These are phyloP conservation scores for Lepilemur septentrionalis DNA, from an alignment of 2,797 vertebrate species.

Conservation along the genomic window DNA sequence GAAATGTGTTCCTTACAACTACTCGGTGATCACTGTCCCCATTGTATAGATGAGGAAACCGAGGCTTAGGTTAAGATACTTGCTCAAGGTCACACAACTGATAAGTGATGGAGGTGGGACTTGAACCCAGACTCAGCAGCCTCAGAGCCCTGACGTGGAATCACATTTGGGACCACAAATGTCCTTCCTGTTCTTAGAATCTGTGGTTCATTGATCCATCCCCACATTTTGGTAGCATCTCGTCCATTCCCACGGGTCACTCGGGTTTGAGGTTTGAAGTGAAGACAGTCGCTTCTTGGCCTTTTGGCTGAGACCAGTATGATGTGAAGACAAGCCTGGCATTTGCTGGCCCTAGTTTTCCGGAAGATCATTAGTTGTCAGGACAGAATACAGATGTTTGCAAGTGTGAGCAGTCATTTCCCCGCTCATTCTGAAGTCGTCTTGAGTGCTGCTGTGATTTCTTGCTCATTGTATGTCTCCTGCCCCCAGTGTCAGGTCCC, in stretches of 20 bases:
- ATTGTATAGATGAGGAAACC: neutral
- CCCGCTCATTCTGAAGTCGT: neutral
- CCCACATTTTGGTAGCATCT: neutral
- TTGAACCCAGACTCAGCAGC: neutral
- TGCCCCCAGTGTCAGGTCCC: fast-evolving
- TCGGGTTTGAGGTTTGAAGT: neutral
- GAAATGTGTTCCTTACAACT: neutral
- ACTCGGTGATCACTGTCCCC: neutral
- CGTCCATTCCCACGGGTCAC: neutral
- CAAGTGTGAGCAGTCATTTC: neutral
- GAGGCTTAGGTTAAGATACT: neutral
- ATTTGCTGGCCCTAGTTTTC: neutral
- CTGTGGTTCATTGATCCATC: neutral
- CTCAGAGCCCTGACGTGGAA: neutral
- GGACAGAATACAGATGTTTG: neutral
- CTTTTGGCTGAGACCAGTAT: neutral
- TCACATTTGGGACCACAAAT: neutral
- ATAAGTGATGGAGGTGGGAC: neutral
- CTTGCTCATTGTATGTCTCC: neutral
- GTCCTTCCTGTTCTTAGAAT: neutral
- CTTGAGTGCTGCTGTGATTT: neutral
- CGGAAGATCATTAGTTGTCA: neutral
- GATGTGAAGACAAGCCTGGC: neutral
- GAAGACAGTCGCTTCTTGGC: neutral
- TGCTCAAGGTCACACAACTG: neutral